A percentile compares a stretch with the other conserved stretches of the same genome.
Evolutionary conservation across 2,888 invertebrate genomes (phyloP).

Genomic region (Oscheius sp.): DNA sequence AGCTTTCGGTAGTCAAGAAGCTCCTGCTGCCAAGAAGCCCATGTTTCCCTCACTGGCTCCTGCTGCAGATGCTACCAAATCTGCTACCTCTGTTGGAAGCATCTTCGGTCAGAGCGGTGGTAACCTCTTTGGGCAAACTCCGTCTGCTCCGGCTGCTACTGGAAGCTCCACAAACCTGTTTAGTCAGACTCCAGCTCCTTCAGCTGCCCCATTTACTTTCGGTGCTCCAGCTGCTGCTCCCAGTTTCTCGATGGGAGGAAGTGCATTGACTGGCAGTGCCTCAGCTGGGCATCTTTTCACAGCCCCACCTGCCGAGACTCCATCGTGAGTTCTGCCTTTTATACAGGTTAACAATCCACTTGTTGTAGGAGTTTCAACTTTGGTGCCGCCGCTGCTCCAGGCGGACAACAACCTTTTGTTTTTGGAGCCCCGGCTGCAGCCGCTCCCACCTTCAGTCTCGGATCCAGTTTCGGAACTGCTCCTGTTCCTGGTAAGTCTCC

Average conservation of each 20-base stretch:
- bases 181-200: not conserved
- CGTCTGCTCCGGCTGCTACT: conserved; percentile 6
- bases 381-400: conserved; percentile 12
- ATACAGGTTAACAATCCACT: not conserved
- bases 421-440: conserved; percentile 7
- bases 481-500: conserved; percentile 5
- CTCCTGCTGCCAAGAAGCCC: conserved; percentile 8
- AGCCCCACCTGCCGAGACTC: not conserved
- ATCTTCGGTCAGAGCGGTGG: not conserved
- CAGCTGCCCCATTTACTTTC: conserved; percentile 12
- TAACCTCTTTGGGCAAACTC: conserved; percentile 12
- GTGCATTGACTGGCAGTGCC: conserved; percentile 10
- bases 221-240: conserved; percentile 16
- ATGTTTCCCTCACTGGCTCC: conserved; percentile 4
- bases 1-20: not conserved
- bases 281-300: conserved; percentile 23
- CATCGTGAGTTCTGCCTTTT: conserved; percentile 21
- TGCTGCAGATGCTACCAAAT: not conserved
- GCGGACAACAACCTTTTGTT: conserved; percentile 14
- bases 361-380: conserved; percentile 31
- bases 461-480: not conserved
- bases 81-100: not conserved
- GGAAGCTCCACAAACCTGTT: not conserved
- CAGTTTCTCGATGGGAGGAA: not conserved
- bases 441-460: not conserved